Conservation (phyloP, 1,140 invertebrate species). For the Brachionus plicatilis region DNA sequence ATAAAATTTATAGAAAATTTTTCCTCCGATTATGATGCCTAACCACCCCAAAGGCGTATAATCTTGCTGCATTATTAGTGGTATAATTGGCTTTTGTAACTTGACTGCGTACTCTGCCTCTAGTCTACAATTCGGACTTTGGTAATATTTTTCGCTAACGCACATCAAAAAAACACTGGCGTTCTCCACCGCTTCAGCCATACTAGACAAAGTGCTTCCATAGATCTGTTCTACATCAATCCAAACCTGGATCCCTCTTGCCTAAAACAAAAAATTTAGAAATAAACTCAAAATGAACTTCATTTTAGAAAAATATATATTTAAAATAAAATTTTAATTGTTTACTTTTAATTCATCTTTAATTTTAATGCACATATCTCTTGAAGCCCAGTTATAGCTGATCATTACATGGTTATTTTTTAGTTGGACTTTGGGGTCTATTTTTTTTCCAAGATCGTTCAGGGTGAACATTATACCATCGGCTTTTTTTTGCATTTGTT, state of each 20-base stretch:
- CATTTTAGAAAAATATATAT: no score
- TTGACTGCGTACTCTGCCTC: slow-evolving; percentile 26
- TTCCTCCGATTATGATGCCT: slow-evolving; percentile 48
- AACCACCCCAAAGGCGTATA: slow-evolving; percentile 51
- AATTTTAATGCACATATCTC: slow-evolving; percentile 23
- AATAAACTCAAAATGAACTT: background rate
- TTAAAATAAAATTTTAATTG: background rate
- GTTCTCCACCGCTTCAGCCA: slow-evolving; percentile 39
- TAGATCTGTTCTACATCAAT: slow-evolving; percentile 15
- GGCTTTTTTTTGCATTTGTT: slow-evolving; percentile 32
- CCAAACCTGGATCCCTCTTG: slow-evolving; percentile 1
- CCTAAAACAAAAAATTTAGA: background rate
- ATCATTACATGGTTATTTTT: slow-evolving; percentile 27
- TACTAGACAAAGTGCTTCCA: slow-evolving; percentile 35
- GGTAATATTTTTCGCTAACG: slow-evolving; percentile 11
- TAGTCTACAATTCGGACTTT: slow-evolving; percentile 15
- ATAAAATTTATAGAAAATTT: slow-evolving; percentile 47
- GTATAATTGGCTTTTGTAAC: slow-evolving; percentile 45
- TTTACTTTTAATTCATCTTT: slow-evolving; percentile 11
- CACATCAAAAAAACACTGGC: slow-evolving; percentile 13
- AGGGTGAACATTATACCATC: slow-evolving; percentile 27
- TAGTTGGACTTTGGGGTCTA: background rate
- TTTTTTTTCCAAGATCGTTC: slow-evolving; percentile 4
- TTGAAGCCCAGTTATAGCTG: slow-evolving; percentile 7
- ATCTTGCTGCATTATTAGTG: slow-evolving; percentile 46